Base-by-base conservation (phyloP, 2,888 invertebrate genomes). In the Unio pictorum region DNA sequence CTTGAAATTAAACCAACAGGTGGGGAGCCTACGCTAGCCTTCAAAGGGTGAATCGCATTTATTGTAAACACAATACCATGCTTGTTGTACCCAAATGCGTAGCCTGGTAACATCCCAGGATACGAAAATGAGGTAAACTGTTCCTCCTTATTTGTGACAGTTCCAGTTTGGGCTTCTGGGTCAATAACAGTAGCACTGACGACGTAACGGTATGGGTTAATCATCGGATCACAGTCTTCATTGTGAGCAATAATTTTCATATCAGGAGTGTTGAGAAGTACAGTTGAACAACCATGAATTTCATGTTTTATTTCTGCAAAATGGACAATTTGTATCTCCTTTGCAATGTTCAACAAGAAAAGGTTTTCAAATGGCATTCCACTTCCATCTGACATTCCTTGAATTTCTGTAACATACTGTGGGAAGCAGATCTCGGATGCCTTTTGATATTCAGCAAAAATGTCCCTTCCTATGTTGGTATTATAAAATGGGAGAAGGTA, bases 331-430 rank as follows among this genome's bases (percentile, higher is more conserved):
- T 61, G 64, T 26, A 81, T 68, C 66, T 81, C 80, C 23, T 76
- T 76, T 8, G 75, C 68, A 18, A 77, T 65, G 58, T 74, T 75
- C n/a, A 74, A 58, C 57, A 80, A 72, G 61, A 81, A 81, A 8
- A 82, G 57, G 30, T 80, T 68, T 55, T 79, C 78, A 66, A 82
- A 83, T 0, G 78, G 26, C 57, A 78, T 57, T 5, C 74, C 79
- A 8, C 76, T 61, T 3, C 82, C 83, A 54, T 81, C 79, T 11
- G 83, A 74, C 67, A 82, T 75, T 23, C 83, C 83, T n/a, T 74
- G 62, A 57, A 81, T 71, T 72, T 83, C 83, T 45, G 69, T 68
- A 15, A 83, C 61, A 56, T 76, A 78, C 58, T 80, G 66, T 15
- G 83, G 83, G 61, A 76, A 82, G 30, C 69, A 64, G 58, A 67